These are phyloP conservation scores for Dicentrarchus labrax DNA, from an alignment of 2,113 vertebrate genomes.

Conservation along the genomic window DNA sequence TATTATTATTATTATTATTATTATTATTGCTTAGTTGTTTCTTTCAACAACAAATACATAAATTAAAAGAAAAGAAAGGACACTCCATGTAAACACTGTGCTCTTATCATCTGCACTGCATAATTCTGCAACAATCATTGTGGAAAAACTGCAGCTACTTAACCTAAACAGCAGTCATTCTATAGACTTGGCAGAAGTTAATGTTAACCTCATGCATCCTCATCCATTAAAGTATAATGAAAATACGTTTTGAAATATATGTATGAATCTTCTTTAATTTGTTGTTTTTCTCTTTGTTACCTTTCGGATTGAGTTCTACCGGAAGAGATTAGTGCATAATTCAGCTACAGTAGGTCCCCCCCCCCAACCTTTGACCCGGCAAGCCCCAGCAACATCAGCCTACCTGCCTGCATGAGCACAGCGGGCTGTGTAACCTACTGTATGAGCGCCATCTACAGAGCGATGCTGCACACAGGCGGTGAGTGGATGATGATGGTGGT, in stretches of 20 bases:
- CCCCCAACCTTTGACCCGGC: conserved; percentile 74
- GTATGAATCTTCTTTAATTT: conserved; percentile 40
- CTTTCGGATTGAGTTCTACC: conserved; percentile 46
- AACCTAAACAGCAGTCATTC: background rate
- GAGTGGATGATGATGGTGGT: conserved; percentile 25
- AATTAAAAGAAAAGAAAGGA: background rate
- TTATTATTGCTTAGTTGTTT: conserved; percentile 1
- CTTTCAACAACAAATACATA: background rate
- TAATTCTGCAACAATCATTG: background rate
- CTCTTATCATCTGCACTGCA: background rate
- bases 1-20: conserved; percentile 39
- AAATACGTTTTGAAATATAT: conserved; percentile 5
- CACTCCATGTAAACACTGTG: background rate
- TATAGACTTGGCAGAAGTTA: background rate
- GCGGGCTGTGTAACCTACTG: conserved; percentile 69
- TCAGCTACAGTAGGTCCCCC: conserved; percentile 61
- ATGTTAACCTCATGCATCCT: background rate
- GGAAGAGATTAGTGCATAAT: conserved; percentile 70
- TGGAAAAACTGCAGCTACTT: background rate
- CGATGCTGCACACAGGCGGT: conserved; percentile 58
- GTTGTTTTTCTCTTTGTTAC: conserved; percentile 30
- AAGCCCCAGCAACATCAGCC: conserved; percentile 48
- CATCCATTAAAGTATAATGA: background rate
- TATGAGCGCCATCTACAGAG: conserved; percentile 94
- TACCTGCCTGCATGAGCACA: conserved; percentile 18